Evolutionary conservation across 1,140 invertebrate species (phyloP), one percentile per base, ranked within the genome.

Genomic region (Aphelenchoides besseyi): DNA sequence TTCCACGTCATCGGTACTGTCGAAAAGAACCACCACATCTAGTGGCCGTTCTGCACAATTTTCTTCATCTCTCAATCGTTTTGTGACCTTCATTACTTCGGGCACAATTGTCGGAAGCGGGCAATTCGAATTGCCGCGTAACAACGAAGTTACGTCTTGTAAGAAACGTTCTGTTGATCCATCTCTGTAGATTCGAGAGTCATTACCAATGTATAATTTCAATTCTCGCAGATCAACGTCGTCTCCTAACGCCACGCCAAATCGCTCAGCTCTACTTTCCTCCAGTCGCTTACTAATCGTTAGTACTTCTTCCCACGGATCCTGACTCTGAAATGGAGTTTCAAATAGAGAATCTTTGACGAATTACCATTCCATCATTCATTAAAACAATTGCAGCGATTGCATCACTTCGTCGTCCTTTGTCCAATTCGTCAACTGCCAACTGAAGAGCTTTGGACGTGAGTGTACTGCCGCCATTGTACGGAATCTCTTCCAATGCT

Each of bases 211-310:
- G 64, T 82, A 82, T n/a, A 68, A 32, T 57, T 57, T 32, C 12
- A 82, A 70, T 69, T 82, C 81, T 12, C 82, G 5, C 32, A 82
- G 54, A 59, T 82, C 80, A 9, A 82, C 82, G 18, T 82, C 61
- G 2, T 75, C 69, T 2, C 80, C 80, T 18, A 82, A 59, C 2
- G 80, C 80, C n/a, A 82, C 82, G 26, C 80, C 82, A 69, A 84
- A 82, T 32, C 73, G 53, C 41, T 82, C 80, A 35, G 80, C 80
- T 8, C 70, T 52, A 16, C 77, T 71, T n/a, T 67, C 33, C 3
- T 71, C 70, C 23, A 82, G 69, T 29, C 48, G 36, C 18, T 70
- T 48, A 57, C 77, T 80, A 5, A 69, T 64, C 29, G 62, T 23
- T 26, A 75, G 23, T 3, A 82, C 80, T 30, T 64, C 61, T 18